Percentiles rank a stretch among this genome's conserved stretches.
phyloP scores from a whole-genome alignment of 1,140 invertebrate species.

The Saccostrea echinata region DNA sequence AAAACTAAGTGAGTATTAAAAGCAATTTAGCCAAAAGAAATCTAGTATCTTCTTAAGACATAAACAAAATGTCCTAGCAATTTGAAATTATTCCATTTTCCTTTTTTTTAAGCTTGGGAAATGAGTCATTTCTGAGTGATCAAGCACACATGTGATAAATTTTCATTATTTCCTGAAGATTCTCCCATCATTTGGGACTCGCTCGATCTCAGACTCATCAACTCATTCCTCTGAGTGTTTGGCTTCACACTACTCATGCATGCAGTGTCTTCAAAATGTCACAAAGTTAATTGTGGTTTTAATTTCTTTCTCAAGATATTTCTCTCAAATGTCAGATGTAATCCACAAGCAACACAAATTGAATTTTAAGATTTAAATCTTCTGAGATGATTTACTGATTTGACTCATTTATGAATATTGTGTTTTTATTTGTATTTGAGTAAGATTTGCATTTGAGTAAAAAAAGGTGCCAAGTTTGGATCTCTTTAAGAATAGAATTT shows the following conservation, averaged over 20 bases:
- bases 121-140: constrained; percentile 10
- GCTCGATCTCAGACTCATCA: constrained; percentile 18
- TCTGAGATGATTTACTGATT: background rate
- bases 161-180: constrained; percentile 30
- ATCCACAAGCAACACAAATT: background rate
- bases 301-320: constrained; percentile 24
- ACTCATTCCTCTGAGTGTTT: background rate
- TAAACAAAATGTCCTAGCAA: background rate
- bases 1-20: too few relatives aligned
- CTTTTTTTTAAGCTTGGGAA: background rate
- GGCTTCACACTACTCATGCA: constrained; percentile 6
- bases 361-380: constrained; percentile 24
- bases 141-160: constrained; percentile 10
- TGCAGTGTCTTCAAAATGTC: constrained; percentile 32
- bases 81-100: constrained; percentile 11
- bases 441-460: background rate
- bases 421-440: constrained; percentile 7
- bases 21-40: background rate
- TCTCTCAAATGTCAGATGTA: constrained; percentile 28
- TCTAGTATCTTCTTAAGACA: background rate
- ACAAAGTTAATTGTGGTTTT: constrained; percentile 24
- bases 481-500: background rate
- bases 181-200: constrained; percentile 5
- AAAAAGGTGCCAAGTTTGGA: background rate
- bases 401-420: constrained; percentile 12